Evolutionary conservation across 1,140 invertebrate species (phyloP).

Genomic region (Hylaeus volcanicus): DNA sequence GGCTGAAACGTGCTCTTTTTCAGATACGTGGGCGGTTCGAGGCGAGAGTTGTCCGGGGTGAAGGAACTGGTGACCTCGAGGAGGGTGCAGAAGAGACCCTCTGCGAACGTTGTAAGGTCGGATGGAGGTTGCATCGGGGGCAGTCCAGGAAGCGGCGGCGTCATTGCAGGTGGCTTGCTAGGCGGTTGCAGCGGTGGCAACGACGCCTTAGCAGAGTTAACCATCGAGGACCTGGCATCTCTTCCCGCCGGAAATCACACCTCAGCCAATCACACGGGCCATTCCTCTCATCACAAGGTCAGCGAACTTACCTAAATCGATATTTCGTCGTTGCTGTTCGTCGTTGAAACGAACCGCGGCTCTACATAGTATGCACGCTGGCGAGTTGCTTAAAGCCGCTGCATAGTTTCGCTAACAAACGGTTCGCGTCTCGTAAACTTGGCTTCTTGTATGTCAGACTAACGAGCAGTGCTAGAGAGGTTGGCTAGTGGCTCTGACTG

Average conservation of each 20-base stretch:
- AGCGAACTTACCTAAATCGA: slow-evolving; percentile 54
- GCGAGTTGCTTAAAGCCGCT: no score
- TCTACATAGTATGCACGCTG: no score
- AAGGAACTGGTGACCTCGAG: slow-evolving; percentile 75
- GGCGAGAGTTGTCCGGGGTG: slow-evolving; percentile 74
- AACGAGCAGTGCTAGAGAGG: no score
- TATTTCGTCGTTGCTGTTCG: slow-evolving; percentile 22
- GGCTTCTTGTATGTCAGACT: no score
- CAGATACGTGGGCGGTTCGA: slow-evolving; percentile 73
- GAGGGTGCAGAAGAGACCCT: slow-evolving; percentile 73
- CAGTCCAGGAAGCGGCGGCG: slow-evolving; percentile 49
- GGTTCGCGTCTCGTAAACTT: no score
- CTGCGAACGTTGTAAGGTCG: slow-evolving; percentile 67
- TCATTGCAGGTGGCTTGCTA: slow-evolving; percentile 69
- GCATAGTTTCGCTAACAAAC: no score
- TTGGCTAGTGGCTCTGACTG: no score
- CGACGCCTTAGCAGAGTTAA: slow-evolving; percentile 78
- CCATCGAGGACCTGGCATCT: slow-evolving; percentile 78
- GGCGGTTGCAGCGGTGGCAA: slow-evolving; percentile 76
- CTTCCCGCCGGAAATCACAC: slow-evolving; percentile 76
- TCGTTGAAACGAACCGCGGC: not conserved
- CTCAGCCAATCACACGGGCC: slow-evolving; percentile 74
- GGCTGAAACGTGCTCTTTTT: slow-evolving; percentile 25
- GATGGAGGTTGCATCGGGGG: slow-evolving; percentile 66
- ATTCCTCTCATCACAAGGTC: slow-evolving; percentile 79